Conservation (phyloP, 2,113 vertebrate species). For the Heliornis fulica region DNA sequence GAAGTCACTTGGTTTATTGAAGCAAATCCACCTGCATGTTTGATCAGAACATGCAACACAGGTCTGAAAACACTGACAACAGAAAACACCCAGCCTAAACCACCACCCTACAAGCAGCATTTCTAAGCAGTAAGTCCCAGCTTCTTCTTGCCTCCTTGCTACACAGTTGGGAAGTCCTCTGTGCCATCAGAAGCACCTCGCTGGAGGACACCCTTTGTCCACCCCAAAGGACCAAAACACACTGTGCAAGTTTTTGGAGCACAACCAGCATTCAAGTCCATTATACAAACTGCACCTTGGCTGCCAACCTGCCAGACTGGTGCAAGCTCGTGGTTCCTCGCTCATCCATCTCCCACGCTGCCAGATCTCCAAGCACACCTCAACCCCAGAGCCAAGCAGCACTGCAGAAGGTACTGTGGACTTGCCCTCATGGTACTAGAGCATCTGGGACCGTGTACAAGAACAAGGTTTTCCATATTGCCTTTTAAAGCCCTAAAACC, state of each 20-base stretch:
- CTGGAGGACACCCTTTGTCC: neutral
- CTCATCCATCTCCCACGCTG: fast-evolving
- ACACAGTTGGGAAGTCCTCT: neutral
- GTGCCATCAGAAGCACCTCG: fast-evolving
- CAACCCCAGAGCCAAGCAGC: neutral
- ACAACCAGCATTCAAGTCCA: neutral
- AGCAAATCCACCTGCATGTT: neutral
- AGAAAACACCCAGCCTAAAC: neutral
- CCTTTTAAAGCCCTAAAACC: neutral
- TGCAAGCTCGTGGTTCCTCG: neutral
- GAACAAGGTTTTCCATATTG: neutral
- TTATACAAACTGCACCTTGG: neutral
- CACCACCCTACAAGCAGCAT: fast-evolving
- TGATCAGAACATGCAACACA: neutral
- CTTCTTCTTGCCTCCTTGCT: neutral
- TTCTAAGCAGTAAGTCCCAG: neutral
- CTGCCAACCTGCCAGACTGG: no score
- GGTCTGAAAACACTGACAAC: neutral
- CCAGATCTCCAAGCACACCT: neutral
- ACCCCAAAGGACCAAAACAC: neutral
- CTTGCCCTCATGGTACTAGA: neutral
- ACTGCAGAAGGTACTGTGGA: fast-evolving
- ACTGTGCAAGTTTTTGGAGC: neutral
- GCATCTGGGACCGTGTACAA: neutral
- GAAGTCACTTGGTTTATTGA: neutral